Conservation (phyloP, 2,888 invertebrate genomes). For the Phytoseiulus persimilis region DNA sequence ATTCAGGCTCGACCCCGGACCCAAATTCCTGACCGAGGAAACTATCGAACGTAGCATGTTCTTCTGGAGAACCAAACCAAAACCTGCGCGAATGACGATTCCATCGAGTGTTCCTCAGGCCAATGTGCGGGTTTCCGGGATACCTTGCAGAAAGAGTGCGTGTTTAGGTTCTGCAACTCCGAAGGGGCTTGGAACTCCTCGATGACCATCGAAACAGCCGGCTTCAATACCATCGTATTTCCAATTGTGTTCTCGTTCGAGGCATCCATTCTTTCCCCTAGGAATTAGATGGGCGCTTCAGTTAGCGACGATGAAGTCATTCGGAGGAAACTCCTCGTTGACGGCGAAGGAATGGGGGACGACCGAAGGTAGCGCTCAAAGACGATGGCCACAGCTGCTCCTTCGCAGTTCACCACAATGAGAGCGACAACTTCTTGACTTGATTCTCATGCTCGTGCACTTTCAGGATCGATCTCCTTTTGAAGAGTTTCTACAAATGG, state of each 20-base stretch:
- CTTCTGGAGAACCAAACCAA: not conserved
- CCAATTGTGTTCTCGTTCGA: no score
- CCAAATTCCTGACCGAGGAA: not conserved
- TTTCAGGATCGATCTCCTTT: constrained; percentile 61
- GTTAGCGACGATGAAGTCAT: constrained; percentile 74
- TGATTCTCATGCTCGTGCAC: no score
- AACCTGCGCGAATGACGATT: not conserved
- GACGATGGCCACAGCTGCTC: no score
- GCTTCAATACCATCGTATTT: no score
- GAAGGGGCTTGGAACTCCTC: no score
- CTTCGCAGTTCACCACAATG: no score
- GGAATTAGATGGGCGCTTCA: not conserved
- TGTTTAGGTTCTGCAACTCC: no score
- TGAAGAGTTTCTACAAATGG: constrained; percentile 61
- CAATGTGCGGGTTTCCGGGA: no score
- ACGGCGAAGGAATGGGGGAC: constrained; percentile 94
- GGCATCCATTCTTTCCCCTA: no score
- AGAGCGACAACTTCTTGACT: no score
- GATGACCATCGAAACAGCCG: no score
- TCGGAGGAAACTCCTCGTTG: constrained; percentile 76
- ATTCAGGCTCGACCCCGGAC: not conserved
- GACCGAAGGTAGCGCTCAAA: constrained; percentile 60
- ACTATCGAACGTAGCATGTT: not conserved
- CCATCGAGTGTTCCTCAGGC: not conserved
- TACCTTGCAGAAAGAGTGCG: no score